Conservation (phyloP, 2,888 invertebrate genomes). For the Pherbina coryleti region DNA sequence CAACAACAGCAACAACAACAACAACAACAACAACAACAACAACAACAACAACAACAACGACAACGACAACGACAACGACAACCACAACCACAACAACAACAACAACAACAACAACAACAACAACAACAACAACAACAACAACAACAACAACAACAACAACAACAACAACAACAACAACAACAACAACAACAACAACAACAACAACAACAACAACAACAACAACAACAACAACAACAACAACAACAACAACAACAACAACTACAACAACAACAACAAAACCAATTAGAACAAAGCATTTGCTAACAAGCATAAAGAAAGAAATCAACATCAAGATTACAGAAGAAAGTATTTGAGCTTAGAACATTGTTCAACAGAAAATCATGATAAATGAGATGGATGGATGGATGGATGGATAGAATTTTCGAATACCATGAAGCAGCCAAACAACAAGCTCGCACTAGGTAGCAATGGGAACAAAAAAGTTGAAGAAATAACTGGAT, state of each 20-base stretch:
- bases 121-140: not conserved
- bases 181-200: not conserved
- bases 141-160: not conserved
- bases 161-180: not conserved
- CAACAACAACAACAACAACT: not conserved
- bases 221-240: not conserved
- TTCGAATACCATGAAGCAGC: not conserved
- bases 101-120: not conserved
- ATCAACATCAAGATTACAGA: not conserved
- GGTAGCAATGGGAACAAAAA: no score
- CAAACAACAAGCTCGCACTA: no score
- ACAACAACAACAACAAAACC: not conserved
- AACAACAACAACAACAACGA: not conserved
- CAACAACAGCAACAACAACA: not conserved
- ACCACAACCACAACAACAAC: not conserved
- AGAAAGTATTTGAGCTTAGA: no score
- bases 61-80: not conserved
- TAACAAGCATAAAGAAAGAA: not conserved
- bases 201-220: not conserved
- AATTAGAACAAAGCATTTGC: conserved; percentile 8
- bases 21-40: not conserved
- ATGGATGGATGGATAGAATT: not conserved
- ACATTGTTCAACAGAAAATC: not conserved
- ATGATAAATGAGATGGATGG: not conserved
- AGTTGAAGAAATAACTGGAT: no score